Base-by-base conservation (phyloP, 2,113 vertebrate genomes). In the Austrofundulus limnaeus region DNA sequence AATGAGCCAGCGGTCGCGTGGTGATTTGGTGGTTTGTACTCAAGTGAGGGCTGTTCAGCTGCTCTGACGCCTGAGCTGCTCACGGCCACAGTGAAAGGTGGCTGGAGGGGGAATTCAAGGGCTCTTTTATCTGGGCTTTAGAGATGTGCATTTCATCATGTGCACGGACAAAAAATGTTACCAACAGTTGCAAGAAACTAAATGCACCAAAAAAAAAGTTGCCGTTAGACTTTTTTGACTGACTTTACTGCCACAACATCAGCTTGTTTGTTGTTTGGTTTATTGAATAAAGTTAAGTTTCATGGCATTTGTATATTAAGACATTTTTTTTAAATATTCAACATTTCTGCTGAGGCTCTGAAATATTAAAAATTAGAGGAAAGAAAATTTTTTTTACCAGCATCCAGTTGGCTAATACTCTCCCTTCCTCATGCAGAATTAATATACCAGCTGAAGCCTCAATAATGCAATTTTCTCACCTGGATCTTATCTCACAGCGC, bases 1-100 rank as follows among this genome's bases (percentile, higher is more conserved):
- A 91, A 90, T 89, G 77, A 73, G 65, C 71, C 83, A 60, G 81
- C 75, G 53, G 79, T 64, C 47, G 45, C 67, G 61, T 55, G 70
- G 77, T 85, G 87, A 87, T 86, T 89, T 75, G 81, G 82, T 77
- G 69, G 70, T 86, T 88, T 82, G 70, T 61, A 49, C 75, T 82
- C 25, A 37, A 87, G 80, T 87, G 76, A 77, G 71, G 70, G 80
- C 61, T 76, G 57, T 84, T 80, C 79, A 72, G 60, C 70, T 45
- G 52, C 6, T 70, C 83, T 70, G 72, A 80, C 68, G 64, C 53
- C 64, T 63, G 60, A 70, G 76, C 74, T 45, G 59, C 73, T 81
- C 59, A 67, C 21, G 25, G 50, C 38, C 75, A 24, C 57, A 48
- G 65, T 63, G 50, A 50, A 70, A 81, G 61, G 67, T 75, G 62